These are phyloP conservation scores for Forbesichthys agassizii DNA, from an alignment of 2,113 vertebrate species.

Conservation along the genomic window DNA sequence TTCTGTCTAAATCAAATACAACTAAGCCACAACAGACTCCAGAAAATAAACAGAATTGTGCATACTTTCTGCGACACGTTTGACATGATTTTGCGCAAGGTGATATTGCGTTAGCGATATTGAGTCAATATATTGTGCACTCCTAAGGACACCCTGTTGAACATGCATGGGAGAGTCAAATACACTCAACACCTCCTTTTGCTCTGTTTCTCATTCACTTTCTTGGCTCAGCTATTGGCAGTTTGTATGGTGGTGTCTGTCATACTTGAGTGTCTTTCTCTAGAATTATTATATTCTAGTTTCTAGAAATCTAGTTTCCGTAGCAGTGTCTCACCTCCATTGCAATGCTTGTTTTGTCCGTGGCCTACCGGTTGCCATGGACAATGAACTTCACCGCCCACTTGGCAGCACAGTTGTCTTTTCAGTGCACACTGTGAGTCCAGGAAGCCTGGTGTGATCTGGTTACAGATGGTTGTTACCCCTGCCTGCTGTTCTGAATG, in stretches of 20 bases:
- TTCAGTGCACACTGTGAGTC: constrained; percentile 37
- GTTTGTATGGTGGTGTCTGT: neutral
- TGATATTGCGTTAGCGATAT: no score
- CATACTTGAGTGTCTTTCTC: constrained; percentile 10
- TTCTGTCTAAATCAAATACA: no score
- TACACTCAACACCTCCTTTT: neutral
- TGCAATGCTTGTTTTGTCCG: constrained; percentile 32
- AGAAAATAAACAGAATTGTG: no score
- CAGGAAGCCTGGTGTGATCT: constrained; percentile 30
- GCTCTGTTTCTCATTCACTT: neutral
- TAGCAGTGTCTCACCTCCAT: constrained; percentile 36
- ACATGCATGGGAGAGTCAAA: constrained; percentile 19
- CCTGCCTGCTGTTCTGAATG: constrained; percentile 36
- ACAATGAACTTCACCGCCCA: constrained; percentile 35
- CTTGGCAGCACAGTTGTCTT: constrained; percentile 32
- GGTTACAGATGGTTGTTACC: constrained; percentile 23
- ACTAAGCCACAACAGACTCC: no score
- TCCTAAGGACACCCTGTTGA: neutral
- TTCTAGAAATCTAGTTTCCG: constrained; percentile 69
- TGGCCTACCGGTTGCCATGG: constrained; percentile 37
- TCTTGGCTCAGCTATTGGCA: neutral
- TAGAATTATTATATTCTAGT: constrained; percentile 67
- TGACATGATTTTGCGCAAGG: no score
- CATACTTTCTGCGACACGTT: no score
- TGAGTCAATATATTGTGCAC: no score